These are phyloP conservation scores for Mythimna lalbum DNA, from an alignment of 2,888 invertebrate genomes.

Conservation along the genomic window DNA sequence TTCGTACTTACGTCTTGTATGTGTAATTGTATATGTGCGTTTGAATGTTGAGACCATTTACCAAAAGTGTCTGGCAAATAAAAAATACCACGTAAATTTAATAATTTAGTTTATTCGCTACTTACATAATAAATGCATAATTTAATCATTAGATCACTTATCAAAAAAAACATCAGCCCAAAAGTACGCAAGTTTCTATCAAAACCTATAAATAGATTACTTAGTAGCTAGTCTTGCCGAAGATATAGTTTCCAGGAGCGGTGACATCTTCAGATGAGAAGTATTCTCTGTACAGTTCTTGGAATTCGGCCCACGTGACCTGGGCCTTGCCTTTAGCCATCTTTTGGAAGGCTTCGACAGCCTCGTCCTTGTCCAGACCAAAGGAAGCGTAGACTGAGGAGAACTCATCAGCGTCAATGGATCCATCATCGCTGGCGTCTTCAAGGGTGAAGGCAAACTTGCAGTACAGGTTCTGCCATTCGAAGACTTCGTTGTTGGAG, in stretches of 20 bases:
- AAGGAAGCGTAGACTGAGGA: constrained; percentile 95
- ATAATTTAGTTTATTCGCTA: constrained; percentile 48
- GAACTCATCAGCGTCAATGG: constrained; percentile 95
- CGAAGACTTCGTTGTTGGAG: constrained; percentile 91
- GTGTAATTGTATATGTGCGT: no score
- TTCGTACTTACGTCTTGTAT: no score
- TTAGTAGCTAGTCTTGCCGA: constrained; percentile 89
- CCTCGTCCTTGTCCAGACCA: constrained; percentile 93
- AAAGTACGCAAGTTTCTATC: constrained; percentile 7
- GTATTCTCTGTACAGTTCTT: constrained; percentile 95
- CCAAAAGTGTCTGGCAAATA: not conserved
- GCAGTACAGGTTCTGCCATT: constrained; percentile 96
- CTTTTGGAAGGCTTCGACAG: constrained; percentile 94
- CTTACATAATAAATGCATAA: constrained; percentile 59
- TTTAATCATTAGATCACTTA: constrained; percentile 35
- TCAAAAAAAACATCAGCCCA: constrained; percentile 23
- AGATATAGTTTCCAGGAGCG: constrained; percentile 91
- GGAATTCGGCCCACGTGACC: constrained; percentile 94
- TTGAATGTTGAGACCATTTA: not conserved
- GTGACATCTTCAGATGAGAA: constrained; percentile 88
- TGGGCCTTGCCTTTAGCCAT: constrained; percentile 94
- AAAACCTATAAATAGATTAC: constrained; percentile 26
- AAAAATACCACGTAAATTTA: constrained; percentile 10
- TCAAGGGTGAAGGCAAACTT: constrained; percentile 96
- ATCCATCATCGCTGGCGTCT: constrained; percentile 94